These are phyloP conservation scores for Myopa testacea DNA, from an alignment of 2,888 invertebrate genomes.

Conservation along the genomic window DNA sequence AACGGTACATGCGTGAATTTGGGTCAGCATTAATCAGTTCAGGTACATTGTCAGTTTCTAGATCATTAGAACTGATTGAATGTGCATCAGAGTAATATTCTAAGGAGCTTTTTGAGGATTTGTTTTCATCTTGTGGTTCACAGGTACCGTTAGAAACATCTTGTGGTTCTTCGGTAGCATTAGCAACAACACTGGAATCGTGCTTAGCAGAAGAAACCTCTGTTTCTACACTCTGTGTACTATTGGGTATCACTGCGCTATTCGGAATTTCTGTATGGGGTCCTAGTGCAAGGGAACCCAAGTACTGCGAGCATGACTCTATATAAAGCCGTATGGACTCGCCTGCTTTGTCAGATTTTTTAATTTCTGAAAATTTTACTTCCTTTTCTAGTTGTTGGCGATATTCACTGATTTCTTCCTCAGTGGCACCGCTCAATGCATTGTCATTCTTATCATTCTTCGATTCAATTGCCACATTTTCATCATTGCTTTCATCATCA, in stretches of 20 bases:
- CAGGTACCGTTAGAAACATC: not conserved
- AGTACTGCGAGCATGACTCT: slow-evolving; percentile 65
- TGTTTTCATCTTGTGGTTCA: not conserved
- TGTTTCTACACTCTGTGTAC: slow-evolving; percentile 25
- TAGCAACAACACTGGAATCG: not conserved
- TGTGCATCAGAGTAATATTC: slow-evolving; percentile 49
- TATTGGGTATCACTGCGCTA: not conserved
- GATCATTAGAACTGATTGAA: slow-evolving; percentile 61
- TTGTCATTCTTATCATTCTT: slow-evolving; percentile 56
- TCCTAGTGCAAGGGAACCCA: slow-evolving; percentile 55
- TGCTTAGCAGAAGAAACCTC: not conserved
- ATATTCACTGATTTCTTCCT: slow-evolving; percentile 63
- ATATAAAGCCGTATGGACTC: slow-evolving; percentile 65
- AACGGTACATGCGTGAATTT: slow-evolving; percentile 72
- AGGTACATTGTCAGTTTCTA: slow-evolving; percentile 61
- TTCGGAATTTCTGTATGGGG: slow-evolving; percentile 49
- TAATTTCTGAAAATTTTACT: slow-evolving; percentile 68
- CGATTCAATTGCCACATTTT: slow-evolving; percentile 49
- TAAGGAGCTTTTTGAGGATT: not conserved
- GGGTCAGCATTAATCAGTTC: slow-evolving; percentile 68
- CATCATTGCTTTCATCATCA: slow-evolving; percentile 62
- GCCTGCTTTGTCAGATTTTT: slow-evolving; percentile 67
- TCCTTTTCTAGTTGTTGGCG: slow-evolving; percentile 65
- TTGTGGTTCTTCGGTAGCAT: not conserved
- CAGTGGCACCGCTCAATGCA: slow-evolving; percentile 46